Conservation (phyloP, 2,113 vertebrate genomes). For the Fregata magnificens region DNA sequence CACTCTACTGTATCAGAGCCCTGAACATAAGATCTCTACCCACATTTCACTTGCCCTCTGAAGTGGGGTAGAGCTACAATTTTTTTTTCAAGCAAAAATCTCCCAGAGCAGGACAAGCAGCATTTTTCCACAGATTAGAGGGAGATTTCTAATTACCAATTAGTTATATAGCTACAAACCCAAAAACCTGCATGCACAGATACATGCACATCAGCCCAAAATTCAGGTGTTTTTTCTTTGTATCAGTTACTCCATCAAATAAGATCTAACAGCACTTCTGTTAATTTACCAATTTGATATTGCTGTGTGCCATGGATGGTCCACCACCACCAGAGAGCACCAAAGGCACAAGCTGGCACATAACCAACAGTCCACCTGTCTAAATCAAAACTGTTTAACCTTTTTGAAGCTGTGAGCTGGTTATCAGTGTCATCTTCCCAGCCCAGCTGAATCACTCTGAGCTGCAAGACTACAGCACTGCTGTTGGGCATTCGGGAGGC, state of each 20-base stretch:
- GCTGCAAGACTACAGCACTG: neutral
- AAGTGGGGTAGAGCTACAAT: neutral
- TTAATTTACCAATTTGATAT: neutral
- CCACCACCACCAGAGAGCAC: neutral
- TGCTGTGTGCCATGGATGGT: neutral
- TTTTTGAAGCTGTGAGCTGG: neutral
- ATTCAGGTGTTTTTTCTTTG: neutral
- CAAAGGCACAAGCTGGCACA: neutral
- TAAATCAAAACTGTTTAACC: neutral
- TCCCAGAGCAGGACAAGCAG: neutral
- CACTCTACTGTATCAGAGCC: neutral
- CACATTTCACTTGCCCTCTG: neutral
- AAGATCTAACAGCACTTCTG: neutral
- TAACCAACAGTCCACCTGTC: neutral
- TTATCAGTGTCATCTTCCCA: neutral
- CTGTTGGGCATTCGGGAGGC: neutral
- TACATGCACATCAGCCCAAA: rapidly evolving
- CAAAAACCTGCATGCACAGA: neutral
- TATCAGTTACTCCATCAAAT: neutral
- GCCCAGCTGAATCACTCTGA: neutral
- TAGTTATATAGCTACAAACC: neutral
- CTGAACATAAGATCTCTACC: neutral
- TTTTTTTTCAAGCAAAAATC: neutral
- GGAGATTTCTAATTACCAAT: neutral
- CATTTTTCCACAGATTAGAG: neutral